phyloP scores from a whole-genome alignment of 37 sponge, comb jelly and placozoan species.

The Chondrosia reniformis region DNA sequence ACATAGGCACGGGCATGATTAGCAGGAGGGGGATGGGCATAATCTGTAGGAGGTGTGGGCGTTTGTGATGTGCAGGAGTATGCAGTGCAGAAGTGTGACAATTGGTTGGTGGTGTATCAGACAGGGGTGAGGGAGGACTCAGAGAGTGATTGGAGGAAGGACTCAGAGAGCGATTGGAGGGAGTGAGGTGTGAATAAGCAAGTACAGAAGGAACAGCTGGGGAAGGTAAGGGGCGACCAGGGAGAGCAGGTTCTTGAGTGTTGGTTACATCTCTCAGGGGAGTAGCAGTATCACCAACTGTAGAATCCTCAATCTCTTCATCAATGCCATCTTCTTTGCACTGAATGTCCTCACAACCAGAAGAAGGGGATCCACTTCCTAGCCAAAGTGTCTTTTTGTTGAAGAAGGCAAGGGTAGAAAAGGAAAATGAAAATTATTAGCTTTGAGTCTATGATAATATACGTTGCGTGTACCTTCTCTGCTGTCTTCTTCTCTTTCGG shows the following conservation, averaged over 20 bases:
- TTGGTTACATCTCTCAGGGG: too few relatives aligned
- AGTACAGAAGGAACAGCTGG: not conserved
- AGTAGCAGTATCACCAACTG: too few relatives aligned
- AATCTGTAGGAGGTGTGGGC: too few relatives aligned
- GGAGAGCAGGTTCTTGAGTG: too few relatives aligned
- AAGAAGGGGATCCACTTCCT: not conserved
- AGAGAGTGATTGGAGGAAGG: too few relatives aligned
- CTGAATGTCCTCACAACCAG: not conserved
- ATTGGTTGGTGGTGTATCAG: not conserved
- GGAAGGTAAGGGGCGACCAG: too few relatives aligned
- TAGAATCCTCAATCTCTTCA: not conserved
- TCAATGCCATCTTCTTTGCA: not conserved
- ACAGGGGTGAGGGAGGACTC: too few relatives aligned
- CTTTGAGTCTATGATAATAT: not conserved
- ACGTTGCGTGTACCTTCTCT: not conserved
- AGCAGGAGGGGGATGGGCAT: not conserved
- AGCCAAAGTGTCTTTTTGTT: not conserved
- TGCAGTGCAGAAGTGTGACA: too few relatives aligned
- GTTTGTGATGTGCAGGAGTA: too few relatives aligned
- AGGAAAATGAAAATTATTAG: too few relatives aligned
- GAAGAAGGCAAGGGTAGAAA: not conserved
- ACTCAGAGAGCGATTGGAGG: too few relatives aligned
- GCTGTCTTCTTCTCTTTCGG: not conserved
- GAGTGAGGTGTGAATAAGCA: not conserved
- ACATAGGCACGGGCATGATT: not conserved